These are phyloP conservation scores for Stictocephala bisonia DNA, from an alignment of 2,888 invertebrate genomes.

Conservation along the genomic window DNA sequence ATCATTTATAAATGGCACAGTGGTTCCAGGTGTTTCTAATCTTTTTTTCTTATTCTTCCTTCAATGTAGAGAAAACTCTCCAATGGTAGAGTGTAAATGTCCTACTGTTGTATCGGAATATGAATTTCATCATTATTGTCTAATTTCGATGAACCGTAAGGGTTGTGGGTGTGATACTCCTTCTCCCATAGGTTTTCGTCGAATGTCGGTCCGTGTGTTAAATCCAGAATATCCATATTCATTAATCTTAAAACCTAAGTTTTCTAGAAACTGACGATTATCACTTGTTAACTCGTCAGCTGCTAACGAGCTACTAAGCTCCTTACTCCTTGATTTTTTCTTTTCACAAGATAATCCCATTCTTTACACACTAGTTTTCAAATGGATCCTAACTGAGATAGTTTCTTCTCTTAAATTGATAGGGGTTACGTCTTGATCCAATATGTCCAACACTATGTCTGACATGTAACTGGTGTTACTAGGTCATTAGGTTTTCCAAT, in stretches of 20 bases:
- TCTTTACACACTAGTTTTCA: not conserved
- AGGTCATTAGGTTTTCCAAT: slow-evolving; percentile 1
- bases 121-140: slow-evolving; percentile 61
- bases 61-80: slow-evolving; percentile 56
- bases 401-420: not conserved
- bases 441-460: slow-evolving; percentile 3
- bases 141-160: slow-evolving; percentile 56
- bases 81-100: slow-evolving; percentile 59
- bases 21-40: not conserved
- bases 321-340: too few relatives aligned
- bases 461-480: not conserved
- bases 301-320: too few relatives aligned
- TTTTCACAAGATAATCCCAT: not conserved
- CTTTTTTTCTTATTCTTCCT: slow-evolving; percentile 35
- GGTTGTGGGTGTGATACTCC: slow-evolving; percentile 57
- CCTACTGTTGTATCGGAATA: slow-evolving; percentile 60
- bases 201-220: slow-evolving; percentile 24
- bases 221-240: slow-evolving; percentile 41
- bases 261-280: too few relatives aligned
- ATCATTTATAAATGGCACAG: slow-evolving; percentile 32
- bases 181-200: slow-evolving; percentile 33
- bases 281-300: too few relatives aligned
- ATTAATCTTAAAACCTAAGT: too few relatives aligned
- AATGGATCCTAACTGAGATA: not conserved
- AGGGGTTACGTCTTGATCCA: not conserved